phyloP scores from a whole-genome alignment of 2,888 invertebrate genomes.

The Tachina fera region DNA sequence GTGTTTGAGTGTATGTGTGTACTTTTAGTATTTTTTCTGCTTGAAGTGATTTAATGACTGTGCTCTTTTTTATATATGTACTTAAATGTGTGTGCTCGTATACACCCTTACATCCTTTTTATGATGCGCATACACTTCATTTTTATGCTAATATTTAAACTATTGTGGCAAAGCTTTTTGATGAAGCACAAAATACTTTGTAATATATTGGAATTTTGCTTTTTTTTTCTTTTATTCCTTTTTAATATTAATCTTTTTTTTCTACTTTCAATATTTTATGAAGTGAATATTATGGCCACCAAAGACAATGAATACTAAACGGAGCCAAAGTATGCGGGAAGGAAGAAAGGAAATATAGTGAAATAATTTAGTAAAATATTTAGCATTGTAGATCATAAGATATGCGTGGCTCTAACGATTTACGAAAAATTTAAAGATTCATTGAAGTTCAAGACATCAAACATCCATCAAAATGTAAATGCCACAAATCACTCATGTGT shows the following conservation, averaged over 20 bases:
- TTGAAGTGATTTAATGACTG: conserved; percentile 72
- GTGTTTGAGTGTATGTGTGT: conserved; percentile 41
- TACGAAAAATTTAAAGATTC: conserved; percentile 26
- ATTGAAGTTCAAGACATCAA: conserved; percentile 47
- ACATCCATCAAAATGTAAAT: conserved; percentile 36
- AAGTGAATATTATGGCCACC: conserved; percentile 55
- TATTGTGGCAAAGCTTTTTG: conserved; percentile 67
- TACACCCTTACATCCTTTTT: conserved; percentile 52
- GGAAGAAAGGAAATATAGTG: not conserved
- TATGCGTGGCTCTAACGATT: conserved; percentile 44
- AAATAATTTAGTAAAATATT: conserved; percentile 48
- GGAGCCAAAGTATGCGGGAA: not conserved
- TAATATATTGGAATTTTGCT: conserved; percentile 64
- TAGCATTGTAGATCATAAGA: conserved; percentile 51
- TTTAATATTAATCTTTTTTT: conserved; percentile 10
- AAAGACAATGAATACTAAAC: conserved; percentile 38
- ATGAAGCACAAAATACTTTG: conserved; percentile 70
- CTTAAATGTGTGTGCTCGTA: not conserved
- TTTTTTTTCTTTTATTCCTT: conserved; percentile 6
- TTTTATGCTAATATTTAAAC: conserved; percentile 72
- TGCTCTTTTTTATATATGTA: conserved; percentile 57
- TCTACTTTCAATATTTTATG: conserved; percentile 29
- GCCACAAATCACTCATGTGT: conserved; percentile 46
- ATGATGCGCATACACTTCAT: conserved; percentile 67
- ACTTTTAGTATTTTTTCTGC: conserved; percentile 70